Evolutionary conservation across 2,113 vertebrate genomes (phyloP).

Genomic region (Hippocampus guttulatus): DNA sequence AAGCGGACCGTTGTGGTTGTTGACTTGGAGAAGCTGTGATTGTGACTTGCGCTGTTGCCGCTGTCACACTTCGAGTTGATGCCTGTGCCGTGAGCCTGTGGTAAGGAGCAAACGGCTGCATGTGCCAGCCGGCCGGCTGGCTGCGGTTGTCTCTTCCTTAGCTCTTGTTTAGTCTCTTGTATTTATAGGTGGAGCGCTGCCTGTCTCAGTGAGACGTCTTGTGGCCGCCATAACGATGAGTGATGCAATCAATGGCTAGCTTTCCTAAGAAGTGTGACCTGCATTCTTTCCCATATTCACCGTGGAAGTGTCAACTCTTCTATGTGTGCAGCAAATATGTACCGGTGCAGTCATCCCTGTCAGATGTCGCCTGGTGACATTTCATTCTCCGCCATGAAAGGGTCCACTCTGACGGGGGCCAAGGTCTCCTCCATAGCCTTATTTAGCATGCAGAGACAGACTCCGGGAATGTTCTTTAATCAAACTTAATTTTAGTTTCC

Average conservation of each 20-base stretch:
- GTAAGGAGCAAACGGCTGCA: conserved; percentile 33
- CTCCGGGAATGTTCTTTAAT: conserved; percentile 59
- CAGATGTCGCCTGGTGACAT: background rate
- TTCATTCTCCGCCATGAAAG: conserved; percentile 23
- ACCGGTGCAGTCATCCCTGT: conserved; percentile 1
- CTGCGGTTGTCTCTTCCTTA: conserved; percentile 58
- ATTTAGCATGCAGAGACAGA: conserved; percentile 58
- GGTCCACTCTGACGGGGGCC: conserved; percentile 9
- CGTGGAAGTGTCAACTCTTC: conserved; percentile 3
- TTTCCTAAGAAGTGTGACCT: conserved; percentile 29
- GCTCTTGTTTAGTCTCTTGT: conserved; percentile 59
- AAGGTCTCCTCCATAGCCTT: conserved; percentile 29
- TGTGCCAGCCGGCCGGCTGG: conserved; percentile 35
- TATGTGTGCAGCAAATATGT: conserved; percentile 1
- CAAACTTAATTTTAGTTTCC: conserved; percentile 57
- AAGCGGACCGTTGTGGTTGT: background rate
- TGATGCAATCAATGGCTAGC: conserved; percentile 50
- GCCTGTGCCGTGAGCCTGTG: conserved; percentile 42
- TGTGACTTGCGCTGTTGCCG: conserved; percentile 21
- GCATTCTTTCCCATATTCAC: conserved; percentile 13
- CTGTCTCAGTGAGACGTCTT: conserved; percentile 50
- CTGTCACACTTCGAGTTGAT: conserved; percentile 26
- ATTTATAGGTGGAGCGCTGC: conserved; percentile 56
- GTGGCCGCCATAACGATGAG: conserved; percentile 40
- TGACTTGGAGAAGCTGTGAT: conserved; percentile 19